Evolutionary conservation across 2,888 invertebrate species (phyloP).

Genomic region (Mythimna pallens): DNA sequence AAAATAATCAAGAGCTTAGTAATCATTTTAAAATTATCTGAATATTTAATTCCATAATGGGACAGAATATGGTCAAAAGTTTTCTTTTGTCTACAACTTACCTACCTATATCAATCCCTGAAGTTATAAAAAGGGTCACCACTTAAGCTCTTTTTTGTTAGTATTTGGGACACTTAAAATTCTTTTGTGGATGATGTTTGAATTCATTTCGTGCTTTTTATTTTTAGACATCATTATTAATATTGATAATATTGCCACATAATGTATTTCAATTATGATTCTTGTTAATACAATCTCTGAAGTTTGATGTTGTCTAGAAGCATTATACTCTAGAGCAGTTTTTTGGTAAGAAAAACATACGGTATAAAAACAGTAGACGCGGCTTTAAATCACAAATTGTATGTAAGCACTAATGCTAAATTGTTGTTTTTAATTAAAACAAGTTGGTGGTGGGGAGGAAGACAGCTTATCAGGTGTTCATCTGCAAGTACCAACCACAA

Average conservation of each 20-base stretch:
- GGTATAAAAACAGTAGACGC: too few relatives aligned
- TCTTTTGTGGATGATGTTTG: not conserved
- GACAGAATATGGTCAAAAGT: conserved; percentile 1
- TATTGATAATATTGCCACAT: too few relatives aligned
- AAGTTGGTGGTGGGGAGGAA: not conserved
- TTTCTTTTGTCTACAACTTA: not conserved
- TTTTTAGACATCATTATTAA: too few relatives aligned
- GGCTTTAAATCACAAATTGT: too few relatives aligned
- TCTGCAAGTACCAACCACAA: not conserved
- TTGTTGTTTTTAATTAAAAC: conserved; percentile 5
- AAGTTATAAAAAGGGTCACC: not conserved
- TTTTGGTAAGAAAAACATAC: too few relatives aligned
- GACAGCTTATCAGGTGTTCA: not conserved
- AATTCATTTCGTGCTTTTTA: not conserved
- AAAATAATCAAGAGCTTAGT: not conserved
- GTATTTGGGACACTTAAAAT: conserved; percentile 3
- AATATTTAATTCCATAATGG: not conserved
- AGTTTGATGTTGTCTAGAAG: too few relatives aligned
- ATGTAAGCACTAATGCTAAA: not conserved
- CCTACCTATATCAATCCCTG: too few relatives aligned
- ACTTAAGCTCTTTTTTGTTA: not conserved
- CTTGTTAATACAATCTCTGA: too few relatives aligned
- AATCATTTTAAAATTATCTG: not conserved
- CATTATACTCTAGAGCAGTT: too few relatives aligned
- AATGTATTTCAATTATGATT: too few relatives aligned